These are phyloP conservation scores for Megalonaias nervosa DNA, from an alignment of 1,140 invertebrate species.

Conservation along the genomic window DNA sequence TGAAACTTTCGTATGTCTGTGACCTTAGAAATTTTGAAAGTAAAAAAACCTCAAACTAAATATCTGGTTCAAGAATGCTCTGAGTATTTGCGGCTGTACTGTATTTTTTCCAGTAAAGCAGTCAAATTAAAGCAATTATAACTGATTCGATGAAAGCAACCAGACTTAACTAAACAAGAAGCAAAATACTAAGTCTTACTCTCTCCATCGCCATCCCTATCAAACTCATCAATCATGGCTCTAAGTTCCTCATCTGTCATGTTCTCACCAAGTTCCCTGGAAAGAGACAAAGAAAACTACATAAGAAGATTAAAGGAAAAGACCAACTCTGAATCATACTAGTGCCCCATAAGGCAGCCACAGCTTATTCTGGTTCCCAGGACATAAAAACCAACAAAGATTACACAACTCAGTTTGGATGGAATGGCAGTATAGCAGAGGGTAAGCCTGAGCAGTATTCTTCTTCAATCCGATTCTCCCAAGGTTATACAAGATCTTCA, in stretches of 20 bases:
- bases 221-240: slow-evolving; percentile 73
- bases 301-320: not conserved
- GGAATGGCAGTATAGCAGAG: too few relatives aligned
- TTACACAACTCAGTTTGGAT: too few relatives aligned
- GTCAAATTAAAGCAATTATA: not conserved
- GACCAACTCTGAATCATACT: too few relatives aligned
- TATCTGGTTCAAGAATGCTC: not conserved
- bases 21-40: not conserved
- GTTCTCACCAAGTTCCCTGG: slow-evolving; percentile 71
- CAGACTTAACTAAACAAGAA: not conserved
- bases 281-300: slow-evolving; percentile 12
- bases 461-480: too few relatives aligned
- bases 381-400: too few relatives aligned
- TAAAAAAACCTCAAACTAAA: not conserved
- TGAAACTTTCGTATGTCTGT: not conserved
- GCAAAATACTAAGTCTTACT: slow-evolving; percentile 60
- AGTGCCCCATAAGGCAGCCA: too few relatives aligned
- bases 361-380: too few relatives aligned
- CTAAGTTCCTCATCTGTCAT: slow-evolving; percentile 72
- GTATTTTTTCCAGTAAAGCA: not conserved
- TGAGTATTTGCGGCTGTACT: not conserved
- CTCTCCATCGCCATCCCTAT: slow-evolving; percentile 71
- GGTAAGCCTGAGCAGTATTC: too few relatives aligned
- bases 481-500: too few relatives aligned
- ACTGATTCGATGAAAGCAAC: not conserved